A percentile compares a stretch with the other conserved stretches of the same genome.
These are phyloP conservation scores for Gryllus longicercus DNA, from an alignment of 2,888 invertebrate species.

Conservation along the genomic window DNA sequence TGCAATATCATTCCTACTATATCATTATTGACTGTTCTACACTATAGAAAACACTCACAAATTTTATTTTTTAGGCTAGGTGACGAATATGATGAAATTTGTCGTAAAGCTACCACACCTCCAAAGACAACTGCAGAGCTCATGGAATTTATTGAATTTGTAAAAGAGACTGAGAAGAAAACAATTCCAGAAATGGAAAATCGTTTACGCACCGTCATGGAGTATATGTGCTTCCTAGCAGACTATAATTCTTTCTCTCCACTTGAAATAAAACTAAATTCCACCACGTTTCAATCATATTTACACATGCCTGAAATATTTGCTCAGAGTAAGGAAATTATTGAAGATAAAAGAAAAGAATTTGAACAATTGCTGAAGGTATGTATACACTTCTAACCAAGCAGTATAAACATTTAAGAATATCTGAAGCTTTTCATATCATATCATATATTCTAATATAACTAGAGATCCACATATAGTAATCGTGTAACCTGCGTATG, in stretches of 20 bases:
- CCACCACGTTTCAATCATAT: conserved; percentile 83
- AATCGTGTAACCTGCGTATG: too few species aligned
- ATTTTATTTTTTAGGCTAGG: conserved; percentile 60
- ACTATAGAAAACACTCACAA: background rate
- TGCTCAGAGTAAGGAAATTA: conserved; percentile 75
- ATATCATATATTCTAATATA: background rate
- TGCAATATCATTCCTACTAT: conserved; percentile 34
- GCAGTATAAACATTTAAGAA: background rate
- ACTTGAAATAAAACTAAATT: conserved; percentile 83
- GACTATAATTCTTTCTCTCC: conserved; percentile 78
- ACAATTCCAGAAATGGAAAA: conserved; percentile 71
- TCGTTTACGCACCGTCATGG: conserved; percentile 55
- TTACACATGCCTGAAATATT: conserved; percentile 75
- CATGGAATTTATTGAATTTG: conserved; percentile 77
- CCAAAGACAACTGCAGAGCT: conserved; percentile 82
- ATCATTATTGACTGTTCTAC: too few species aligned
- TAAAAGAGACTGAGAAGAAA: conserved; percentile 68
- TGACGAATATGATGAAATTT: conserved; percentile 77
- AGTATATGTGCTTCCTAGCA: conserved; percentile 76
- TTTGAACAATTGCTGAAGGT: conserved; percentile 78
- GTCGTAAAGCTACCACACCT: conserved; percentile 70
- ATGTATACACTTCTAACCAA: conserved; percentile 22
- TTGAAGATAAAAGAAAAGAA: conserved; percentile 77
- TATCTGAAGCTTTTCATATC: background rate
- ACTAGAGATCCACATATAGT: background rate